These are phyloP conservation scores for Cephalophus harveyi DNA, from an alignment of 2,113 vertebrate genomes.

Conservation along the genomic window DNA sequence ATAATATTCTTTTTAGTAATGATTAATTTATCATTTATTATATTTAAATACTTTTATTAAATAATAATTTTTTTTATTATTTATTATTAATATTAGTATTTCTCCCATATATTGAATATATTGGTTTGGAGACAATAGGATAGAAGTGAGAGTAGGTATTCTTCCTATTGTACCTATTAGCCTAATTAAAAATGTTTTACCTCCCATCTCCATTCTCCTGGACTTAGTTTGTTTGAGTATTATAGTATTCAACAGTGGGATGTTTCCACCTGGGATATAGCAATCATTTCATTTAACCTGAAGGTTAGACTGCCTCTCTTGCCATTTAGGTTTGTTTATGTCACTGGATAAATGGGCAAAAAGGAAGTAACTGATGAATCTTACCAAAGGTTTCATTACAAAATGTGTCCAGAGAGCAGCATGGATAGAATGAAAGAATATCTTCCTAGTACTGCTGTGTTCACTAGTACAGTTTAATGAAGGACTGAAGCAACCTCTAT, in stretches of 20 bases:
- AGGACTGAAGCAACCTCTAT: not conserved
- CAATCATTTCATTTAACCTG: not conserved
- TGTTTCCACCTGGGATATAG: not conserved
- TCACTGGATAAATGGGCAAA: not conserved
- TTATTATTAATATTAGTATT: not conserved
- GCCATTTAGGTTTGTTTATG: not conserved
- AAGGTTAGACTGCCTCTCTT: not conserved
- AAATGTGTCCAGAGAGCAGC: not conserved
- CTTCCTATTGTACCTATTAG: not conserved
- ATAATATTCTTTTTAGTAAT: not conserved
- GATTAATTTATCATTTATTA: not conserved
- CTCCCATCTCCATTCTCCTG: not conserved
- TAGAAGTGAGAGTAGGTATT: not conserved
- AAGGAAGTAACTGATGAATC: not conserved
- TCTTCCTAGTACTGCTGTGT: not conserved
- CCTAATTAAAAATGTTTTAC: not conserved
- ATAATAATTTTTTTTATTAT: not conserved
- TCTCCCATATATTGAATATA: not conserved
- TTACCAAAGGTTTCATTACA: not conserved
- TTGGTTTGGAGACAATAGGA: not conserved
- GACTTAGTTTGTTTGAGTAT: not conserved
- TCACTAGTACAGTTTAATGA: not conserved
- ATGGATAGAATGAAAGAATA: no score
- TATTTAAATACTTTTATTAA: not conserved
- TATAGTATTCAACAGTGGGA: not conserved